phyloP scores from a whole-genome alignment of 1,140 invertebrate genomes.

The Spodoptera litura region DNA sequence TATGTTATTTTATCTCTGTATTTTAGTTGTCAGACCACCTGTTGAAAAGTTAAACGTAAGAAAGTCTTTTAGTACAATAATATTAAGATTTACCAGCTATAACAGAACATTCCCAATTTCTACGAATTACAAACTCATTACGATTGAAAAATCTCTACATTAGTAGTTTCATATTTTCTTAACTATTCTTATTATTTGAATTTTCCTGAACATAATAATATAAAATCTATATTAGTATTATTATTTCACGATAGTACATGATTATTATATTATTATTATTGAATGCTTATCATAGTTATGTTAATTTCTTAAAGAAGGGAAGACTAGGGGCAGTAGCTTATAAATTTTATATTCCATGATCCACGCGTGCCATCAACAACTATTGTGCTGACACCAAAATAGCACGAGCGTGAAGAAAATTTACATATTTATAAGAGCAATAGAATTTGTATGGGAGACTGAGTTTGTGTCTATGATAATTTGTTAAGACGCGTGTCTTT shows the following conservation, averaged over 20 bases:
- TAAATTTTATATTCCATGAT: not conserved
- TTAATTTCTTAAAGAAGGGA: not conserved
- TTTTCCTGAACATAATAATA: too few relatives aligned
- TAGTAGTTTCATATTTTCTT: not conserved
- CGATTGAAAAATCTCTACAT: not conserved
- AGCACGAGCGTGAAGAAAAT: conserved; percentile 28
- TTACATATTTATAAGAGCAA: conserved; percentile 27
- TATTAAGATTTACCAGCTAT: not conserved
- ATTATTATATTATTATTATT: too few relatives aligned
- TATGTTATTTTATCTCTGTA: too few relatives aligned
- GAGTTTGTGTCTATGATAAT: not conserved
- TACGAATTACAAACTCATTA: not conserved
- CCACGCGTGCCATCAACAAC: not conserved
- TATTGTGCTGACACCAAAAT: conserved; percentile 18
- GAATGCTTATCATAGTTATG: not conserved
- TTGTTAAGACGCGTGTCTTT: not conserved
- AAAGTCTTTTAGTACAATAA: not conserved
- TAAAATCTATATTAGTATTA: too few relatives aligned
- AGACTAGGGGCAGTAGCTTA: not conserved
- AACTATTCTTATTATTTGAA: too few relatives aligned
- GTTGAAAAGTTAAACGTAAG: not conserved
- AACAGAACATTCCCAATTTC: not conserved
- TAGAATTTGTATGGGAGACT: conserved; percentile 13
- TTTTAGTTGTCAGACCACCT: not conserved
- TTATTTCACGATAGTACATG: too few relatives aligned